A percentile compares a stretch with the other conserved stretches of the same genome.
These are phyloP conservation scores for Xiphias gladius DNA, from an alignment of 2,113 vertebrate genomes.

Conservation along the genomic window DNA sequence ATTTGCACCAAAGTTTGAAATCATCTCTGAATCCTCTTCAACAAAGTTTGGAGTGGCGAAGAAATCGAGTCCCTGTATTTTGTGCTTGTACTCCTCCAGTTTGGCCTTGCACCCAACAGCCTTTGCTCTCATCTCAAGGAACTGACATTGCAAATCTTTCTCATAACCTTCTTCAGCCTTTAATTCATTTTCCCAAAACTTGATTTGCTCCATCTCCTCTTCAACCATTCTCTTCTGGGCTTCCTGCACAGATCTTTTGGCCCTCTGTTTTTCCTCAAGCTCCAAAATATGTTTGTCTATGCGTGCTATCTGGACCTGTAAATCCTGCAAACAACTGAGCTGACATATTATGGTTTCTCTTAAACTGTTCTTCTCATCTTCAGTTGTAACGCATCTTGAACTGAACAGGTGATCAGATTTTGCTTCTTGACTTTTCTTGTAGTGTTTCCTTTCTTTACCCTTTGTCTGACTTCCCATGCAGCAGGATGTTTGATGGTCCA, in stretches of 20 bases:
- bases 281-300: constrained; percentile 73
- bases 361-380: constrained; percentile 64
- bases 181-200: constrained; percentile 85
- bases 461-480: constrained; percentile 71
- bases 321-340: constrained; percentile 69
- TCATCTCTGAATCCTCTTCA: not conserved
- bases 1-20: not conserved
- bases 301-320: constrained; percentile 65
- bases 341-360: constrained; percentile 74
- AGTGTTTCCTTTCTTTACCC: constrained; percentile 51
- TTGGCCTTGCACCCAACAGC: constrained; percentile 77
- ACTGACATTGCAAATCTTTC: constrained; percentile 80
- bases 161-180: constrained; percentile 80
- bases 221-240: constrained; percentile 28
- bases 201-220: constrained; percentile 78
- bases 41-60: not conserved
- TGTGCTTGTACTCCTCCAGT: constrained; percentile 78
- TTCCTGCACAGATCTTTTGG: constrained; percentile 36
- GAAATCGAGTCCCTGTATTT: constrained; percentile 62
- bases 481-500: constrained; percentile 74
- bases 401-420: not conserved
- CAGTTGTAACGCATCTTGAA: not conserved
- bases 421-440: constrained; percentile 31
- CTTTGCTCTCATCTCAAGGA: constrained; percentile 79
- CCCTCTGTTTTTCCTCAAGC: constrained; percentile 67